Percentiles rank a stretch among this genome's conserved stretches.
Evolutionary conservation across 2,888 invertebrate genomes (phyloP).

Genomic region (Sclerodermus sp.): DNA sequence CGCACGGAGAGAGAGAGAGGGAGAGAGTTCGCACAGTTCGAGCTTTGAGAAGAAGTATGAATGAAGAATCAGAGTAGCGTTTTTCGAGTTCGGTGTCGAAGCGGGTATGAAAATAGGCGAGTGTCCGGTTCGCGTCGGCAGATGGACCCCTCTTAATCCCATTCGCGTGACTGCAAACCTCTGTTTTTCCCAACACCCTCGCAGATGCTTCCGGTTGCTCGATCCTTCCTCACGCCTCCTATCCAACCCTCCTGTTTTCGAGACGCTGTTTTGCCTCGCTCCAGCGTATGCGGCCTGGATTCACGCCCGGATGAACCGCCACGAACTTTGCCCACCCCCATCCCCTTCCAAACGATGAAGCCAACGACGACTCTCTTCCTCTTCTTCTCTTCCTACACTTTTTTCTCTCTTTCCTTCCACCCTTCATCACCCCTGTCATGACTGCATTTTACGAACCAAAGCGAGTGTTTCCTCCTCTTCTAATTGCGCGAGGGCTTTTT

Average conservation of each 20-base stretch:
- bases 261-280: slow-evolving; percentile 23
- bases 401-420: slow-evolving; percentile 4
- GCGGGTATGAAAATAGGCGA: too few relatives aligned
- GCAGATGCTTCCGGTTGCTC: slow-evolving; percentile 15
- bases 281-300: slow-evolving; percentile 15
- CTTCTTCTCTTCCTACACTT: slow-evolving; percentile 1
- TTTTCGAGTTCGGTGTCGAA: too few relatives aligned
- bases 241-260: slow-evolving; percentile 17
- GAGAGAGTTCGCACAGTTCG: too few relatives aligned
- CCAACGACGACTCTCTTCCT: slow-evolving; percentile 11
- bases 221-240: slow-evolving; percentile 12
- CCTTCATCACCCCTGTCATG: background rate
- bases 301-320: slow-evolving; percentile 23
- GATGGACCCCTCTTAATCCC: too few relatives aligned
- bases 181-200: slow-evolving; percentile 29
- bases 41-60: too few relatives aligned
- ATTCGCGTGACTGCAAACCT: slow-evolving; percentile 23
- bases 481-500: too few relatives aligned
- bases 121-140: too few relatives aligned
- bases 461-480: too few relatives aligned
- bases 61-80: too few relatives aligned
- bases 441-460: too few relatives aligned
- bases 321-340: slow-evolving; percentile 1
- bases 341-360: too few relatives aligned
- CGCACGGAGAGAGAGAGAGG: too few relatives aligned